Percentiles rank a stretch among this genome's conserved stretches.
Conservation (phyloP, 2,113 vertebrate genomes). For the Anhinga rufa region DNA sequence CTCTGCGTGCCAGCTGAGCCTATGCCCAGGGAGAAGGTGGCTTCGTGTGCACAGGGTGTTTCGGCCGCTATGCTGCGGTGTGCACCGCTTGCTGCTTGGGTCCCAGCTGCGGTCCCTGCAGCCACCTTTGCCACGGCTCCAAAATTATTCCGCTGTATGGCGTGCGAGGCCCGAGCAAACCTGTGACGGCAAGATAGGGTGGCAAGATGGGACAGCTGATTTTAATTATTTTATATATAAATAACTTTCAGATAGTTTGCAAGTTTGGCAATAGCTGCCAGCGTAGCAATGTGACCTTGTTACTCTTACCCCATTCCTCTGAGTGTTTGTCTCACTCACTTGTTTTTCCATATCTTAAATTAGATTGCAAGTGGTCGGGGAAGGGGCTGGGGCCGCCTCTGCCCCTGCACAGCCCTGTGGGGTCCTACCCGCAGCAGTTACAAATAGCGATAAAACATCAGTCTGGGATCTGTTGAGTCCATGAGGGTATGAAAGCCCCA, state of each 20-base stretch:
- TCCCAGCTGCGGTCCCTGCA: neutral
- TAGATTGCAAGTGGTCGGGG: slow-evolving; percentile 26
- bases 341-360: slow-evolving; percentile 54
- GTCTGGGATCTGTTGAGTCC: neutral
- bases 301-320: slow-evolving; percentile 39
- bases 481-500: neutral
- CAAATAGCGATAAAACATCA: neutral
- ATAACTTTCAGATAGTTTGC: slow-evolving; percentile 46
- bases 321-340: slow-evolving; percentile 30
- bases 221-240: slow-evolving; percentile 62
- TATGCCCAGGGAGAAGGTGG: neutral
- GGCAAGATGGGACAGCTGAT: slow-evolving; percentile 39
- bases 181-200: neutral
- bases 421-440: neutral
- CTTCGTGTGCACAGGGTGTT: neutral
- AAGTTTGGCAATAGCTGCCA: slow-evolving; percentile 48
- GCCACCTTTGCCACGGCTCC: neutral
- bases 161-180: neutral
- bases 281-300: slow-evolving; percentile 46
- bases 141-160: neutral
- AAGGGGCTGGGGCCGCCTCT: neutral
- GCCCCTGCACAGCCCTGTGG: neutral
- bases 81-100: fast-evolving
- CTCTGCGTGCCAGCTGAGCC: neutral
- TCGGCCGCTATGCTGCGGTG: fast-evolving